Percentiles rank a stretch among this genome's conserved stretches.
phyloP scores from a whole-genome alignment of 2,113 vertebrate genomes.

The Chaetops frenatus region DNA sequence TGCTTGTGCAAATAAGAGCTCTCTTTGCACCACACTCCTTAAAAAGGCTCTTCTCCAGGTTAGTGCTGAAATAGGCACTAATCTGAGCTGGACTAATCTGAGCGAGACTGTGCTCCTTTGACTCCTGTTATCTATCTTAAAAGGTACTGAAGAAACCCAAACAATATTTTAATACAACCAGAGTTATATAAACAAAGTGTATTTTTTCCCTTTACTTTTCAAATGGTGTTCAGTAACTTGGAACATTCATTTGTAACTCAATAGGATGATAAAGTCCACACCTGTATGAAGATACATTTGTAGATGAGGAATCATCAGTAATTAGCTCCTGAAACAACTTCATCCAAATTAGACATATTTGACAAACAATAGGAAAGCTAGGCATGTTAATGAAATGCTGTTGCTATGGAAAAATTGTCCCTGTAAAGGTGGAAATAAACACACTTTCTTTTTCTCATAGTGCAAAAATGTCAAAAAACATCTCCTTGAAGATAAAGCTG shows the following conservation, averaged over 20 bases:
- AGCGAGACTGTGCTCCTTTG: neutral
- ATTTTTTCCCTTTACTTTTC: neutral
- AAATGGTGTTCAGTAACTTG: neutral
- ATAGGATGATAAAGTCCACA: neutral
- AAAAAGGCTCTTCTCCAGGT: neutral
- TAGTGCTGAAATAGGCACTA: neutral
- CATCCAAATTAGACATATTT: conserved; percentile 6
- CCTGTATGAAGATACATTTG: neutral
- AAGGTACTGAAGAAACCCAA: neutral
- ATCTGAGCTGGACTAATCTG: neutral
- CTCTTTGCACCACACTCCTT: neutral
- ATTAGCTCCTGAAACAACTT: conserved; percentile 14
- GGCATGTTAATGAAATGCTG: neutral
- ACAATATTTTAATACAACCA: neutral
- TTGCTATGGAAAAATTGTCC: neutral
- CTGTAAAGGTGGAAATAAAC: neutral
- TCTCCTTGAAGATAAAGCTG: neutral
- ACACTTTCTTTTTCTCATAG: neutral
- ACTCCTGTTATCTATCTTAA: neutral
- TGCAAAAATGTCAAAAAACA: neutral
- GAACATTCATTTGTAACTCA: neutral
- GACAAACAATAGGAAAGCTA: conserved; percentile 28
- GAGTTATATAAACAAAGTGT: neutral
- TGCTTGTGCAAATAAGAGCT: neutral
- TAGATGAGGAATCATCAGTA: neutral